phyloP scores from a whole-genome alignment of 1,140 invertebrate genomes.

The Orussus abietinus region DNA sequence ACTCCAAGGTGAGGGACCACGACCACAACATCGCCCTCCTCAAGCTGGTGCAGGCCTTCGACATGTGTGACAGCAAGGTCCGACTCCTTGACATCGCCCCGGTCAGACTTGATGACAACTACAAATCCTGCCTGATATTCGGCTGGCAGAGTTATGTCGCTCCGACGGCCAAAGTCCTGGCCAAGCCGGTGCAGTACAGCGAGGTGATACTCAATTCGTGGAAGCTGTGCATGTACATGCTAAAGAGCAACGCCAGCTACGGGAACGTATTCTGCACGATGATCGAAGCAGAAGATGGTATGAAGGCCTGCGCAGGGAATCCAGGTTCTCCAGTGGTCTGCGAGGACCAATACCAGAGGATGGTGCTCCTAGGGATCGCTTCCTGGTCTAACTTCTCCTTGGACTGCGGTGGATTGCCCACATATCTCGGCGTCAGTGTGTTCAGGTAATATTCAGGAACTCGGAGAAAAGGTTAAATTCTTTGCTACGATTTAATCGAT shows the following conservation, averaged over 20 bases:
- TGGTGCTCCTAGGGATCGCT: conserved; percentile 25
- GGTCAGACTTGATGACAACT: conserved; percentile 17
- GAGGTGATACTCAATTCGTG: conserved; percentile 23
- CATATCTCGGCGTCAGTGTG: conserved; percentile 19
- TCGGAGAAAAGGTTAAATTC: no score
- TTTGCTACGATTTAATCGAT: no score
- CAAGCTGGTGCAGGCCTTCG: conserved; percentile 24
- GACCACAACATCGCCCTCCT: conserved; percentile 25
- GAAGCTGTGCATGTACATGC: conserved; percentile 23
- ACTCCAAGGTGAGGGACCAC: conserved; percentile 20
- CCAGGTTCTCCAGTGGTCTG: conserved; percentile 29
- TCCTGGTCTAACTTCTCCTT: conserved; percentile 30
- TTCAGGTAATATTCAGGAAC: conserved; percentile 25
- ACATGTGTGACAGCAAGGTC: conserved; percentile 14
- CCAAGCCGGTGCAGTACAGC: conserved; percentile 24
- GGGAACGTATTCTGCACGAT: conserved; percentile 25
- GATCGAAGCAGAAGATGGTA: conserved; percentile 21
- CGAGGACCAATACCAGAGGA: conserved; percentile 18
- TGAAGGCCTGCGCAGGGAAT: conserved; percentile 28
- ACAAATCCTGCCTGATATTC: conserved; percentile 27
- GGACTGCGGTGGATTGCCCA: conserved; percentile 20
- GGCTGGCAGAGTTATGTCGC: conserved; percentile 25
- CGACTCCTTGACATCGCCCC: conserved; percentile 16
- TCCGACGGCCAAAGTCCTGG: conserved; percentile 17
- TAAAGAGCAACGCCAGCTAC: conserved; percentile 20